Percentiles rank a stretch among this genome's conserved stretches.
phyloP scores from a whole-genome alignment of 2,888 invertebrate genomes.

The Zaprionus bogoriensis region DNA sequence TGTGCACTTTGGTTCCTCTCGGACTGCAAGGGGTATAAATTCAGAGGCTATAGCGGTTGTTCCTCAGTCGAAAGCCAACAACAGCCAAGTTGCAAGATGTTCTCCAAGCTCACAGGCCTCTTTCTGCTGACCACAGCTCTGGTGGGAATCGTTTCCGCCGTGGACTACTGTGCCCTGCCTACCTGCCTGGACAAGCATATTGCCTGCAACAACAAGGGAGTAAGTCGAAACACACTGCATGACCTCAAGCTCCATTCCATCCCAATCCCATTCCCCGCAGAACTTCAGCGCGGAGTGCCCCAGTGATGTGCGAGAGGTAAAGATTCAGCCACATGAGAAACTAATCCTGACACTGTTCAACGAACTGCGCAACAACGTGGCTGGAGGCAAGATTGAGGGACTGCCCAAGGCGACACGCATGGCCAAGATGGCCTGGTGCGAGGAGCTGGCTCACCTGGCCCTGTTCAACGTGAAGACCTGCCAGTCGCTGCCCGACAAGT shows the following conservation, averaged over 20 bases:
- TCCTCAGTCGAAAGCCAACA: slow-evolving; percentile 8
- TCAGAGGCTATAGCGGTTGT: background rate
- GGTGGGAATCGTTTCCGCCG: slow-evolving; percentile 11
- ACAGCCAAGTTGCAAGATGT: slow-evolving; percentile 1
- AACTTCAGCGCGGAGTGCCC: slow-evolving; percentile 53
- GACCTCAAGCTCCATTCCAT: too few species aligned
- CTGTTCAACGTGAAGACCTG: slow-evolving; percentile 57
- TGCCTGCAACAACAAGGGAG: slow-evolving; percentile 61
- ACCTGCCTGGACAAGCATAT: slow-evolving; percentile 61
- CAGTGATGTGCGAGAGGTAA: slow-evolving; percentile 33
- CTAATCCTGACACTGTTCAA: slow-evolving; percentile 50
- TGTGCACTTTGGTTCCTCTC: slow-evolving; percentile 7
- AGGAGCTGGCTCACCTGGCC: slow-evolving; percentile 54
- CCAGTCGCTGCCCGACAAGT: slow-evolving; percentile 51
- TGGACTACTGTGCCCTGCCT: slow-evolving; percentile 56
- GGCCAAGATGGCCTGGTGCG: slow-evolving; percentile 65
- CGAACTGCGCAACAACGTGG: slow-evolving; percentile 50
- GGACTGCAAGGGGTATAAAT: slow-evolving; percentile 10
- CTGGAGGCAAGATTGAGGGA: slow-evolving; percentile 43
- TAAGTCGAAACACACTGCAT: too few species aligned
- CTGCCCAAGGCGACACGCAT: slow-evolving; percentile 55
- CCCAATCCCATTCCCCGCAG: slow-evolving; percentile 1
- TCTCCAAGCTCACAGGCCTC: slow-evolving; percentile 1
- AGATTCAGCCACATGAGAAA: slow-evolving; percentile 38
- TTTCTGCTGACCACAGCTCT: slow-evolving; percentile 13